phyloP scores from a whole-genome alignment of 1,140 invertebrate genomes.

The Diprion similis region DNA sequence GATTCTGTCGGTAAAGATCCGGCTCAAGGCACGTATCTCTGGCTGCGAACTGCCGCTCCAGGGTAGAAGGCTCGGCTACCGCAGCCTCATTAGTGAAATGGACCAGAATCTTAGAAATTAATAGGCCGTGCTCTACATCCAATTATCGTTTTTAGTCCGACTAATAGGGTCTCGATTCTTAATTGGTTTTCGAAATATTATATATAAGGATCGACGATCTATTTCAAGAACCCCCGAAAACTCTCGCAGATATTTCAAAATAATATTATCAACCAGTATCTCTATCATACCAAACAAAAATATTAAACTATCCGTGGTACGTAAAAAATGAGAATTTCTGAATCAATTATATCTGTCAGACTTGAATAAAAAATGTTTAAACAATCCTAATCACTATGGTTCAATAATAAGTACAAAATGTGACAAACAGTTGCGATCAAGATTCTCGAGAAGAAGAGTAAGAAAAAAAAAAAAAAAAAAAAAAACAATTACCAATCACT shows the following conservation, averaged over 20 bases:
- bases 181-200: constrained; percentile 34
- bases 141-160: constrained; percentile 31
- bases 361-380: too few species aligned
- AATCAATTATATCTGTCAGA: too few species aligned
- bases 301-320: too few species aligned
- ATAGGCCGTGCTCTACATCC: constrained; percentile 35
- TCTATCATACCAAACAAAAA: too few species aligned
- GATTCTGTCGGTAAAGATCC: too few species aligned
- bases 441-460: too few species aligned
- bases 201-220: constrained; percentile 15
- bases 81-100: constrained; percentile 39
- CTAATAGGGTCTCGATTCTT: constrained; percentile 35
- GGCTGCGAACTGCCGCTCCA: neutral
- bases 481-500: neutral
- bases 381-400: too few species aligned
- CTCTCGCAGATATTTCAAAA: neutral
- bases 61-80: constrained; percentile 18
- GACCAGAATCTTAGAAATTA: constrained; percentile 35
- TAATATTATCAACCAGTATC: neutral
- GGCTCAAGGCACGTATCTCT: too few species aligned
- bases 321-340: too few species aligned
- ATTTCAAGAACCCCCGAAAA: neutral
- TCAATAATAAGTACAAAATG: too few species aligned
- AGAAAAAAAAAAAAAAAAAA: too few species aligned
- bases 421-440: too few species aligned